Percentiles rank a stretch among this genome's conserved stretches.
Conservation (phyloP, 2,888 invertebrate genomes). For the Pteria penguin region DNA sequence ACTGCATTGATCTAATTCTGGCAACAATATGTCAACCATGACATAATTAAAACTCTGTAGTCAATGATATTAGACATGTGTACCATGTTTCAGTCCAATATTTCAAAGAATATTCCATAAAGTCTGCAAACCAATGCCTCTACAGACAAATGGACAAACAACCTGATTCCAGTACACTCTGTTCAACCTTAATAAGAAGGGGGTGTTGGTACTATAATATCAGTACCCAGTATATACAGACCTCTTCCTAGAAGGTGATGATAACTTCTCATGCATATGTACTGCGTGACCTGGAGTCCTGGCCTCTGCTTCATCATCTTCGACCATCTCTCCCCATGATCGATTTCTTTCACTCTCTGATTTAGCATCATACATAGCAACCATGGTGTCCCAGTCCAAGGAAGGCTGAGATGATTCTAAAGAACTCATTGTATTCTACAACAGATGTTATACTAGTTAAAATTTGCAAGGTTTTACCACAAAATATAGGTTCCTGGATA, state of each 20-base stretch:
- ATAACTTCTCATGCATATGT: constrained; percentile 95
- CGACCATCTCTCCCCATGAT: constrained; percentile 90
- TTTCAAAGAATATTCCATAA: too few species aligned
- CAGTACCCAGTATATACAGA: constrained; percentile 70
- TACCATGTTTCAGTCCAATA: too few species aligned
- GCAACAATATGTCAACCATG: too few species aligned
- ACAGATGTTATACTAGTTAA: too few species aligned
- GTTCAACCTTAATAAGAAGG: not conserved
- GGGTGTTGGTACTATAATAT: not conserved
- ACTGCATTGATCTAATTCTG: too few species aligned
- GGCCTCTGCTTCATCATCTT: constrained; percentile 72
- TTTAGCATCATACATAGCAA: constrained; percentile 70
- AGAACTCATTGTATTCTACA: constrained; percentile 70
- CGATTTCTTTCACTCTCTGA: constrained; percentile 44
- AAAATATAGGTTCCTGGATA: too few species aligned
- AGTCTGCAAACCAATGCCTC: too few species aligned
- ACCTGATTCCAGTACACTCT: too few species aligned
- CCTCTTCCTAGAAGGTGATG: constrained; percentile 92
- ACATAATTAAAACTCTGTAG: too few species aligned
- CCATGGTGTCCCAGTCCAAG: constrained; percentile 75
- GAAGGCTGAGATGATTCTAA: constrained; percentile 61
- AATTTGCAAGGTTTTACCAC: too few species aligned
- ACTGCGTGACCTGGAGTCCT: constrained; percentile 96
- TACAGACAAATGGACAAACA: too few species aligned
- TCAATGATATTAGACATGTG: too few species aligned